Percentiles rank a stretch among this genome's conserved stretches.
These are phyloP conservation scores for Podargus strigoides DNA, from an alignment of 2,797 vertebrate species.

Conservation along the genomic window DNA sequence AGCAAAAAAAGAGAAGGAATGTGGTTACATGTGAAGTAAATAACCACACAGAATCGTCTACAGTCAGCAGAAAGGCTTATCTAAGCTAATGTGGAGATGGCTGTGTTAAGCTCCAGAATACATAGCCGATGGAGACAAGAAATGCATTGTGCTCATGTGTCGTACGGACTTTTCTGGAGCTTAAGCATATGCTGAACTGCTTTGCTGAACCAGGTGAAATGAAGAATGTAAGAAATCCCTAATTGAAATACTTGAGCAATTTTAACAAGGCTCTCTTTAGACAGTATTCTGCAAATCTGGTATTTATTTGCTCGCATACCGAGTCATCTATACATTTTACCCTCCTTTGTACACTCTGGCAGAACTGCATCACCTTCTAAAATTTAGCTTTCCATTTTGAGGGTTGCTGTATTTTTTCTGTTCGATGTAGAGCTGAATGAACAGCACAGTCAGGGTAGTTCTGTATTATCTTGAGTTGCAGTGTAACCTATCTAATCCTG, in stretches of 20 bases:
- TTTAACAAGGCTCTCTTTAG: background rate
- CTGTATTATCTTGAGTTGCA: background rate
- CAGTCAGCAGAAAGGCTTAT: background rate
- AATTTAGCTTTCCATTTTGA: conserved; percentile 51
- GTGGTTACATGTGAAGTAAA: background rate
- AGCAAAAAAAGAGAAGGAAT: background rate
- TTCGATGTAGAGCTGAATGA: conserved; percentile 2
- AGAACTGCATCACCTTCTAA: conserved; percentile 22
- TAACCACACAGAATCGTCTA: background rate
- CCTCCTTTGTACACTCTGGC: background rate
- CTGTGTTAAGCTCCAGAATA: background rate
- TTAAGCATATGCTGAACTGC: background rate
- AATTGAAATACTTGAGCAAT: background rate
- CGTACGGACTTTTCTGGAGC: background rate
- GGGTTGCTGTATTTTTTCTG: conserved; percentile 49
- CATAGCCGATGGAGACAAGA: background rate
- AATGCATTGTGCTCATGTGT: background rate
- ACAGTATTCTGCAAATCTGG: background rate
- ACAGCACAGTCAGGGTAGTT: conserved; percentile 1
- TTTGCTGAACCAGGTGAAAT: background rate
- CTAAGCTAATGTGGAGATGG: background rate
- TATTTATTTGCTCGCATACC: background rate
- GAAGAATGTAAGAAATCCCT: background rate
- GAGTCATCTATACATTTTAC: background rate
- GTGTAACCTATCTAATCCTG: conserved; percentile 27